These are phyloP conservation scores for Crotalus horridus DNA, from an alignment of 2,113 vertebrate species.

Conservation along the genomic window DNA sequence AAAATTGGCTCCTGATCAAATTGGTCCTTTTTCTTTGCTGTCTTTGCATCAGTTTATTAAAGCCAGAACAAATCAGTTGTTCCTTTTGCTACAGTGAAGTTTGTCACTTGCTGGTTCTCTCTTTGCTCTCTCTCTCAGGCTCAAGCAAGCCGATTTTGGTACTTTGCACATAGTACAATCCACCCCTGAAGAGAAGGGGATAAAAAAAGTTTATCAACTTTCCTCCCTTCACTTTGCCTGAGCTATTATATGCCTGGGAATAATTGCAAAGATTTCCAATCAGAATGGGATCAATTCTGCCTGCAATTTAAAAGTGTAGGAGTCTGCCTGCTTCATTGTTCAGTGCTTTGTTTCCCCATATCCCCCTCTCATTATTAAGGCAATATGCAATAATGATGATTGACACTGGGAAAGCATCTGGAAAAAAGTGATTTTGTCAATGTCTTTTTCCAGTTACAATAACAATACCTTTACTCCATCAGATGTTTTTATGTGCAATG, in stretches of 20 bases:
- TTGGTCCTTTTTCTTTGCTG: background rate
- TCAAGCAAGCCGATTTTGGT: background rate
- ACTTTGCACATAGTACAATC: background rate
- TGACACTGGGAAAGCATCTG: background rate
- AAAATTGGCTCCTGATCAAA: background rate
- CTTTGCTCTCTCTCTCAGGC: background rate
- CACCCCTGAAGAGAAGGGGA: background rate
- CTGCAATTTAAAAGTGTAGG: background rate
- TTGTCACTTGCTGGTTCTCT: background rate
- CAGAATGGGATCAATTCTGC: background rate
- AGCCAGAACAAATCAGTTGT: background rate
- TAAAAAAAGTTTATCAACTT: background rate
- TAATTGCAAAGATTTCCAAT: background rate
- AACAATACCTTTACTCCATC: background rate
- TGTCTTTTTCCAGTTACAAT: background rate
- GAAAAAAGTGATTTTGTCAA: background rate
- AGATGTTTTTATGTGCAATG: background rate
- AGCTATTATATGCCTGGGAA: background rate
- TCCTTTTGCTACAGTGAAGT: background rate
- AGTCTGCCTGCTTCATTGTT: background rate
- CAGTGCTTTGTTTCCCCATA: background rate
- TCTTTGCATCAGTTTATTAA: background rate
- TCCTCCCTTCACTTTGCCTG: background rate
- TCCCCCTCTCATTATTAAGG: background rate
- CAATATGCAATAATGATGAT: background rate